phyloP scores from a whole-genome alignment of 2,113 vertebrate genomes.

The Eira barbara region DNA sequence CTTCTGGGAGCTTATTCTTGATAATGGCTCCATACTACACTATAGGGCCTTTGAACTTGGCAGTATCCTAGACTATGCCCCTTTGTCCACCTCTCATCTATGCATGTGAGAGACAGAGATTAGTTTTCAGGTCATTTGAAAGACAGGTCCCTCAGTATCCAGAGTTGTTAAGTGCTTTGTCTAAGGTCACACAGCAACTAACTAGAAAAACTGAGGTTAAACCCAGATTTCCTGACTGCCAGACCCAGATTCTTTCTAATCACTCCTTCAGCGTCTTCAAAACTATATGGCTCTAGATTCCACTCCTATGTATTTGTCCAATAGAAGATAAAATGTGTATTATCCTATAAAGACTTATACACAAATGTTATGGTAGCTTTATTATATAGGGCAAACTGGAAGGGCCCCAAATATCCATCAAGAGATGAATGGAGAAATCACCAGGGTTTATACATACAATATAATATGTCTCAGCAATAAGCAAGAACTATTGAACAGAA shows the following conservation, averaged over 20 bases:
- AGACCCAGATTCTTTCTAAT: conserved; percentile 38
- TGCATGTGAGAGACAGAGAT: not conserved
- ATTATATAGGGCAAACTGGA: not conserved
- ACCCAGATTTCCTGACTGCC: conserved; percentile 45
- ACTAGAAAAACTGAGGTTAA: conserved; percentile 62
- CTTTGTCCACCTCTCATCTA: not conserved
- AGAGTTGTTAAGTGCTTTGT: conserved; percentile 50
- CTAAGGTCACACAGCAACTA: conserved; percentile 53
- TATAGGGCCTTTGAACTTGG: not conserved
- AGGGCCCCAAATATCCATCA: not conserved
- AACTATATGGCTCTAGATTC: conserved; percentile 16
- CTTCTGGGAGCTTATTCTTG: conserved; percentile 48
- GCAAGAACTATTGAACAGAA: not conserved
- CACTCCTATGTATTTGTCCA: not conserved
- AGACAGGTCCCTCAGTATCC: not conserved
- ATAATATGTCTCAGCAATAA: not conserved
- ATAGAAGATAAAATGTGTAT: not conserved
- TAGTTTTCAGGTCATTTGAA: conserved; percentile 23
- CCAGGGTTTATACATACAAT: not conserved
- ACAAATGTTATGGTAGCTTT: conserved; percentile 30
- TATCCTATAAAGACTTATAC: conserved; percentile 6
- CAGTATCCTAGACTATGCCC: not conserved
- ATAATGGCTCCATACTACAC: not conserved
- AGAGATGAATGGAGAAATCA: not conserved
- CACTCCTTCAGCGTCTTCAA: conserved; percentile 44